A percentile compares a stretch with the other conserved stretches of the same genome.
phyloP scores from a whole-genome alignment of 64 coral and sea anemone genomes.

The Actinia equina region DNA sequence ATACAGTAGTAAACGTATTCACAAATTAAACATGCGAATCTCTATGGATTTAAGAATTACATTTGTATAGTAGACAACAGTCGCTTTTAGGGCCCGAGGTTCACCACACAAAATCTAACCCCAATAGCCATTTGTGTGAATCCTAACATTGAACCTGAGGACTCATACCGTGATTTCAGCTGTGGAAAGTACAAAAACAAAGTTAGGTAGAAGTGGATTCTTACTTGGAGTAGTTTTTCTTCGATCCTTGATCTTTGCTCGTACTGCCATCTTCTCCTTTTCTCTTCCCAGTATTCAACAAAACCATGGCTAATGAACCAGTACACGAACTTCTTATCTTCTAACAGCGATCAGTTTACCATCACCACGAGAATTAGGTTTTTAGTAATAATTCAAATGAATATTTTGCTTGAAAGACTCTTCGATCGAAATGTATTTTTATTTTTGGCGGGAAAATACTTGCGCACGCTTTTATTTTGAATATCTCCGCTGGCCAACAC shows the following conservation, averaged over 20 bases:
- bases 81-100: too few species aligned
- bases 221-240: background rate
- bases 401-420: background rate
- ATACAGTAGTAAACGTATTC: too few species aligned
- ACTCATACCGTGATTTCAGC: background rate
- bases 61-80: too few species aligned
- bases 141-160: too few species aligned
- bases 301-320: conserved; percentile 31
- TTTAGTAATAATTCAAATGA: background rate
- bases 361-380: background rate
- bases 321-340: background rate
- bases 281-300: conserved; percentile 53
- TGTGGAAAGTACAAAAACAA: background rate
- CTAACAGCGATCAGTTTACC: background rate
- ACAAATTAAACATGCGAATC: background rate
- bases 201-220: background rate
- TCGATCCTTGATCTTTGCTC: conserved; percentile 13
- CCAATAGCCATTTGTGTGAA: too few species aligned
- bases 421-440: conserved; percentile 14
- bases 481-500: background rate
- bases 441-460: conserved; percentile 18
- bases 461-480: background rate
- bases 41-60: too few species aligned
- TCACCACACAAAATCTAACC: too few species aligned
- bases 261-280: conserved; percentile 45